Conservation (phyloP, 2,888 invertebrate species). For the Mythimna albipuncta region DNA sequence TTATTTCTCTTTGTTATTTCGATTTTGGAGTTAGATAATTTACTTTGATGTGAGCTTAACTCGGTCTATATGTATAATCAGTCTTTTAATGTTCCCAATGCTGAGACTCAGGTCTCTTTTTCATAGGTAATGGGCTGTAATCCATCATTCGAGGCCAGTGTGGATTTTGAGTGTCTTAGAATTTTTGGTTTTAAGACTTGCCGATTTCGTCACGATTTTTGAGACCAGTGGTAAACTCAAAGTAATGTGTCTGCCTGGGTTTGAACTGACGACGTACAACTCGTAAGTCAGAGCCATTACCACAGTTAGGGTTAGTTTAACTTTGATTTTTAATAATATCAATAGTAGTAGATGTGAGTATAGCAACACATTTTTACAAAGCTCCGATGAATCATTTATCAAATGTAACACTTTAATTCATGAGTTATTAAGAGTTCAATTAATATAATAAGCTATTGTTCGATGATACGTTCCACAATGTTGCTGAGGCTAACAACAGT, state of each 20-base stretch:
- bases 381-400: constrained; percentile 24
- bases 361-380: constrained; percentile 10
- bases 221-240: too few species aligned
- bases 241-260: too few species aligned
- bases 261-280: too few species aligned
- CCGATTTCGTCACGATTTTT: too few species aligned
- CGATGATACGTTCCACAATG: constrained; percentile 31
- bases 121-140: too few species aligned
- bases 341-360: not conserved
- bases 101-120: too few species aligned
- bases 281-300: too few species aligned
- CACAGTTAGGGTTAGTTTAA: too few species aligned
- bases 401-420: constrained; percentile 28
- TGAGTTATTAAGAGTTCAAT: constrained; percentile 22
- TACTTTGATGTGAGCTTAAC: not conserved
- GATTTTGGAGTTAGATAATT: constrained; percentile 28
- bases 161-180: too few species aligned
- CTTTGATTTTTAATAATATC: not conserved
- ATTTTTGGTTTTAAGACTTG: too few species aligned
- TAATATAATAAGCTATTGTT: constrained; percentile 55
- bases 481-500: constrained; percentile 22
- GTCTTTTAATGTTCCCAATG: not conserved
- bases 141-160: too few species aligned
- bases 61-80: not conserved
- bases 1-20: constrained; percentile 32